phyloP scores from a whole-genome alignment of 2,113 vertebrate genomes.

The Calonectris borealis region DNA sequence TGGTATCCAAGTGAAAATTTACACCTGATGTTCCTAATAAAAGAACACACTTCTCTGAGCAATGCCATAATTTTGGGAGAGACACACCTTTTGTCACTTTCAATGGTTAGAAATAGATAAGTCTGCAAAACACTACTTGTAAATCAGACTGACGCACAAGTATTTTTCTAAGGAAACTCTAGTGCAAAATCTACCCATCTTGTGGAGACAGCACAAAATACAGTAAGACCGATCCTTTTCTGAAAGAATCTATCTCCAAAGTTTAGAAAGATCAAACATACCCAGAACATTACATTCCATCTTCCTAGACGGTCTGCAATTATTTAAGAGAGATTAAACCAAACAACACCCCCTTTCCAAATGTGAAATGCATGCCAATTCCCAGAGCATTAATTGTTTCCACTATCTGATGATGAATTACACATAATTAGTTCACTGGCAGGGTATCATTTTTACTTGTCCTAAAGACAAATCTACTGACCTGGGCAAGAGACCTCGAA shows the following conservation, averaged over 20 bases:
- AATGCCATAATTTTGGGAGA: constrained; percentile 3
- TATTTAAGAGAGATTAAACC: background rate
- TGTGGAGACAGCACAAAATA: background rate
- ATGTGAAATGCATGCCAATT: background rate
- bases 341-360: constrained; percentile 10
- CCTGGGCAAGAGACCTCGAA: background rate
- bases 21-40: constrained; percentile 34
- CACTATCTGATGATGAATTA: constrained; percentile 5
- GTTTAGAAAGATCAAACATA: background rate
- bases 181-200: background rate
- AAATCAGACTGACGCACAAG: background rate
- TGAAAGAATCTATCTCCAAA: background rate
- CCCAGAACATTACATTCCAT: background rate
- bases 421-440: background rate
- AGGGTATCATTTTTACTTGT: background rate
- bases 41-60: background rate
- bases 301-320: constrained; percentile 12
- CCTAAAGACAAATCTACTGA: background rate
- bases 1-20: constrained; percentile 38
- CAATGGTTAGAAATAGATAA: constrained; percentile 28
- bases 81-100: background rate
- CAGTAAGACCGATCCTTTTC: background rate
- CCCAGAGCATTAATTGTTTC: constrained; percentile 4
- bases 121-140: background rate
- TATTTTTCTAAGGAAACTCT: background rate